Conservation (phyloP, 2,888 invertebrate species). For the Cryptocheilus praepositus region DNA sequence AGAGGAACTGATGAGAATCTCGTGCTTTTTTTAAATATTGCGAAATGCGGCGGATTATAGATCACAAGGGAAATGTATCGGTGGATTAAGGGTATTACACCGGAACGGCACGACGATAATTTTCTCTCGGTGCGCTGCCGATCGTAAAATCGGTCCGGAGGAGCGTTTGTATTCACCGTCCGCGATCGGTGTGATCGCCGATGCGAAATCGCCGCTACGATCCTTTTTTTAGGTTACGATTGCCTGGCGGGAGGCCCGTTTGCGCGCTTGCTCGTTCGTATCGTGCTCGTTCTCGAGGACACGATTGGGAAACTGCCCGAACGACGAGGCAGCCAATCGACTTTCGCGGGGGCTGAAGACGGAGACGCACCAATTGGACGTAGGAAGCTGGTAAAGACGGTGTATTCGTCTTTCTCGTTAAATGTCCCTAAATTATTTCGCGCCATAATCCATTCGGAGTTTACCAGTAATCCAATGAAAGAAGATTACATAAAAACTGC, state of each 20-base stretch:
- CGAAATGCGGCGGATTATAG: no score
- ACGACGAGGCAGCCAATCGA: conserved; percentile 15
- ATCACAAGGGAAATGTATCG: not conserved
- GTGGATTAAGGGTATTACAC: not conserved
- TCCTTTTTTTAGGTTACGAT: conserved; percentile 24
- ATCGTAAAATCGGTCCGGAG: conserved; percentile 7
- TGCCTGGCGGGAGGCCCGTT: conserved; percentile 7
- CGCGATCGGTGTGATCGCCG: conserved; percentile 1
- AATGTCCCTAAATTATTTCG: no score
- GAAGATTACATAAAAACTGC: no score
- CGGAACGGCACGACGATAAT: not conserved
- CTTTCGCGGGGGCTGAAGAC: conserved; percentile 19
- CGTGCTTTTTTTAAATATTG: no score
- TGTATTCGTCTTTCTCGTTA: no score
- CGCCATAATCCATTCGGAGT: no score
- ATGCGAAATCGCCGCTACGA: not conserved
- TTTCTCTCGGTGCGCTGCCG: conserved; percentile 3
- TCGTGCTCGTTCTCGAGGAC: conserved; percentile 1
- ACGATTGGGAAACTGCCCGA: conserved; percentile 25
- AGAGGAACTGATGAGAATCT: no score
- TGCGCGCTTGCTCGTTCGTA: conserved; percentile 10
- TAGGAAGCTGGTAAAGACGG: not conserved
- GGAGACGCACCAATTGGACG: not conserved
- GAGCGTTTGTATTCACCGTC: conserved; percentile 14
- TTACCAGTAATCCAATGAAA: no score